phyloP scores from a whole-genome alignment of 2,113 vertebrate species.

The Chinchilla lanigera region DNA sequence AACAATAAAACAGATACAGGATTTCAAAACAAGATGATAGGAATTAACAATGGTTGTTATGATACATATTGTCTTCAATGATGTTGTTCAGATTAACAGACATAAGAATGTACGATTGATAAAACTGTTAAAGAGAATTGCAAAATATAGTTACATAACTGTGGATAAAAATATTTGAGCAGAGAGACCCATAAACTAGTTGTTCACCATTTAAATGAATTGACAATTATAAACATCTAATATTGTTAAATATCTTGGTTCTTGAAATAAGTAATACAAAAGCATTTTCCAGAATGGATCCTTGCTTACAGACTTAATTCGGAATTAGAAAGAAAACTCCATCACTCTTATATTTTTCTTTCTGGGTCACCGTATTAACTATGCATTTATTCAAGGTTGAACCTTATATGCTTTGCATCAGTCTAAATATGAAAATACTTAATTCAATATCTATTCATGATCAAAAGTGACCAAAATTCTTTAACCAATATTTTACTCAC shows the following conservation, averaged over 20 bases:
- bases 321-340: not conserved
- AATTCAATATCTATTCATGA: not conserved
- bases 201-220: not conserved
- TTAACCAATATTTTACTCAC: not conserved
- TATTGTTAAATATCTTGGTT: not conserved
- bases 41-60: no score
- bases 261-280: not conserved
- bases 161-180: not conserved
- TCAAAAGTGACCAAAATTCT: not conserved
- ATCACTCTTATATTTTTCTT: not conserved
- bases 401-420: not conserved
- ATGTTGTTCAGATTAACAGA: no score
- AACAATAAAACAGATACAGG: no score
- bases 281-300: not conserved
- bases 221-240: not conserved
- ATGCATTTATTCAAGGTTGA: not conserved
- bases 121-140: no score
- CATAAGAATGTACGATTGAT: no score
- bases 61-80: no score
- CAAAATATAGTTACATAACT: not conserved
- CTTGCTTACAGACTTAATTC: not conserved
- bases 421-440: not conserved
- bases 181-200: not conserved
- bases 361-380: not conserved
- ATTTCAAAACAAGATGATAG: no score